phyloP scores from a whole-genome alignment of 2,797 vertebrate species.

The Smutsia gigantea region DNA sequence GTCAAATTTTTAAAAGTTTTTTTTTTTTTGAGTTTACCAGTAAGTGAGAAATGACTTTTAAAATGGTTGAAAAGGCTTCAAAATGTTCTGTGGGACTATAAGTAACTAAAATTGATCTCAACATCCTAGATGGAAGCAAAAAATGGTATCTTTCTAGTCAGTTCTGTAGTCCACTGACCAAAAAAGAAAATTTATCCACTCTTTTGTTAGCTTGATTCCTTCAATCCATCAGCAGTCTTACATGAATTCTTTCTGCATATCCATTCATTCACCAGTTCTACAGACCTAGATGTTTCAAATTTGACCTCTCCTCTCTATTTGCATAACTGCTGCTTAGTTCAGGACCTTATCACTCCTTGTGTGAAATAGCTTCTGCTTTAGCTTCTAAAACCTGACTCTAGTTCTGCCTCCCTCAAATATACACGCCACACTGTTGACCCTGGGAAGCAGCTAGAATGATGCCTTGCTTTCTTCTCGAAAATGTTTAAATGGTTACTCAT shows the following conservation, averaged over 20 bases:
- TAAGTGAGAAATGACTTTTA: conserved; percentile 50
- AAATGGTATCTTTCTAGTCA: not conserved
- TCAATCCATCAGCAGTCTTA: not conserved
- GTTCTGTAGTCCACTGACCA: not conserved
- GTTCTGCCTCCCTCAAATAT: not conserved
- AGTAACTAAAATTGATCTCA: conserved; percentile 33
- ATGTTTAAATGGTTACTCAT: not conserved
- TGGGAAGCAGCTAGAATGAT: not conserved
- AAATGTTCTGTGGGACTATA: not conserved
- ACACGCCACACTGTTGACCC: not conserved
- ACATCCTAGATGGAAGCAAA: not conserved
- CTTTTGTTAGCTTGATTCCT: not conserved
- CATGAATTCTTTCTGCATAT: not conserved
- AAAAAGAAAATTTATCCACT: not conserved
- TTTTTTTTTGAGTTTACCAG: conserved; percentile 23
- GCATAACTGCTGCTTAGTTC: not conserved
- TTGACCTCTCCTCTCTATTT: not conserved
- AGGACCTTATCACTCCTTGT: not conserved
- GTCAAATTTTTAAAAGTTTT: not conserved
- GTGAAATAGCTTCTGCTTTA: not conserved
- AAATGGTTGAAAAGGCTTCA: conserved; percentile 42
- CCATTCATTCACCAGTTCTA: not conserved
- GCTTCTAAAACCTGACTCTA: not conserved
- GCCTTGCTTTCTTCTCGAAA: not conserved
- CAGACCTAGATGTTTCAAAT: not conserved